Evolutionary conservation across 2,797 vertebrate genomes (phyloP).

Genomic region (Ctenosaura bakeri): DNA sequence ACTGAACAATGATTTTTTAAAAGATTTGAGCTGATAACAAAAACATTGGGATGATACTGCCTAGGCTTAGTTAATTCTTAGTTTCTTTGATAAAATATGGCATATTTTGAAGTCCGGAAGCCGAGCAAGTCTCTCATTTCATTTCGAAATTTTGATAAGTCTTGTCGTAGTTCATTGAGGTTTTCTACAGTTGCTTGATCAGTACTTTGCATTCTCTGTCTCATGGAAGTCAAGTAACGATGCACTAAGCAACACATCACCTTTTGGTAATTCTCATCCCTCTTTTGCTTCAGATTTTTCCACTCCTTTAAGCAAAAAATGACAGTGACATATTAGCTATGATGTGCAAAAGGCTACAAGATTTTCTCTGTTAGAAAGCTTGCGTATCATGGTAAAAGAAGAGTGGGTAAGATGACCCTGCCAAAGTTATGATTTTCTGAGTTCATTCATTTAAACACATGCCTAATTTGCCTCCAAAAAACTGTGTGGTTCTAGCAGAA

Average conservation of each 20-base stretch:
- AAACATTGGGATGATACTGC: constrained; percentile 22
- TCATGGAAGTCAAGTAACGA: constrained; percentile 96
- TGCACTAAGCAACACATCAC: constrained; percentile 99
- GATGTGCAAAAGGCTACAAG: background rate
- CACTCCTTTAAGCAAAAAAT: constrained; percentile 88
- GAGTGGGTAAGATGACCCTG: background rate
- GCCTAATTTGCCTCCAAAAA: background rate
- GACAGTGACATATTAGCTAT: constrained; percentile 29
- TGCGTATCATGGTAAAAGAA: background rate
- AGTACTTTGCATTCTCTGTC: constrained; percentile 98
- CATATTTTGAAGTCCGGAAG: constrained; percentile 98
- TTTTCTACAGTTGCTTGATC: constrained; percentile 98
- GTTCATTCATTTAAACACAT: background rate
- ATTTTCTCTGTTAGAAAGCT: constrained; percentile 1
- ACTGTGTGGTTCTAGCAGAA: background rate
- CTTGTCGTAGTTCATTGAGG: constrained; percentile 95
- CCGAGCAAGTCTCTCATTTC: constrained; percentile 98
- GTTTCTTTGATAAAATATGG: constrained; percentile 98
- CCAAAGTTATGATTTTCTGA: background rate
- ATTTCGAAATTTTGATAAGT: constrained; percentile 97
- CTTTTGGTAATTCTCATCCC: constrained; percentile 97
- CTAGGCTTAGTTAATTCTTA: constrained; percentile 72
- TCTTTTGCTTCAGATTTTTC: constrained; percentile 96
- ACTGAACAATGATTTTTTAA: constrained; percentile 57
- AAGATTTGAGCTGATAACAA: constrained; percentile 33